These are phyloP conservation scores for Sussaba pulchella DNA, from an alignment of 2,888 invertebrate species.

Conservation along the genomic window DNA sequence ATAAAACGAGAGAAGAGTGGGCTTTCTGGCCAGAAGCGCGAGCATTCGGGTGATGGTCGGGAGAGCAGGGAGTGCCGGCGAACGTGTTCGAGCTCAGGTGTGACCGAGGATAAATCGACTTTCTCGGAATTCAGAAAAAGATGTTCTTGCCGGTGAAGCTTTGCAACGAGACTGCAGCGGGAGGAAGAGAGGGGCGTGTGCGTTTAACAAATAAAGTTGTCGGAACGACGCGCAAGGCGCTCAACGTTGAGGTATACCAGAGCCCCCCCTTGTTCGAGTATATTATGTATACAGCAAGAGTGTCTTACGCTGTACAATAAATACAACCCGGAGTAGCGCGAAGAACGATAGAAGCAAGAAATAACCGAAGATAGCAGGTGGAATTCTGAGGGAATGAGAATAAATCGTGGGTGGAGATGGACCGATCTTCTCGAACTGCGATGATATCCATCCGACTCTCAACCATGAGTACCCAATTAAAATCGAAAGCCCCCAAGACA, in stretches of 20 bases:
- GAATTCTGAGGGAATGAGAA: neutral
- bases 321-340: neutral
- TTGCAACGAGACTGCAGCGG: slow-evolving; percentile 18
- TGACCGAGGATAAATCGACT: slow-evolving; percentile 60
- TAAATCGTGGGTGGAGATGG: no score
- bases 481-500: slow-evolving; percentile 20
- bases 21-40: slow-evolving; percentile 4
- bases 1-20: neutral
- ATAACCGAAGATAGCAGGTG: neutral
- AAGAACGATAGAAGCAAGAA: neutral
- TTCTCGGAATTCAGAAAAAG: slow-evolving; percentile 48
- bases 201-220: slow-evolving; percentile 45
- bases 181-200: neutral
- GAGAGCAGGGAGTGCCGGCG: neutral
- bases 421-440: no score
- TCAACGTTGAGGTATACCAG: no score
- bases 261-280: neutral
- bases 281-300: slow-evolving; percentile 9
- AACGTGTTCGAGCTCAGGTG: slow-evolving; percentile 54
- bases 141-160: slow-evolving; percentile 44
- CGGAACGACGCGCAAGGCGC: neutral
- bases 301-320: neutral
- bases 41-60: slow-evolving; percentile 2
- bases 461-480: slow-evolving; percentile 53
- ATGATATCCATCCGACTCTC: slow-evolving; percentile 11